Evolutionary conservation across 1,140 invertebrate genomes (phyloP).

Genomic region (Acromyrmex charruanus): DNA sequence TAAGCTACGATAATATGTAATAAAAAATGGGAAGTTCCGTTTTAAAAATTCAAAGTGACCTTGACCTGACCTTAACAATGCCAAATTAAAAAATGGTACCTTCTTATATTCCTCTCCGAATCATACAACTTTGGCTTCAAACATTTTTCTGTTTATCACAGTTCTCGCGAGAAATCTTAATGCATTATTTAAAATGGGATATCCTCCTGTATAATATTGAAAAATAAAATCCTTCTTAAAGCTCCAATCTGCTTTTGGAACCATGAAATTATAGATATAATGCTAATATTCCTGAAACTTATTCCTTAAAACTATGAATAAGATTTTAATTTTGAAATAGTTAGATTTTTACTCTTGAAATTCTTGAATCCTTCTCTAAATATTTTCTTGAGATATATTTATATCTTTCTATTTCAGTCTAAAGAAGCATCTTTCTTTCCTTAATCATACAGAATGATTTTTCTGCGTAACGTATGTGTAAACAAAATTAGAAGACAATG

Average conservation of each 20-base stretch:
- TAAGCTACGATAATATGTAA: too few species aligned
- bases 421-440: not conserved
- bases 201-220: not conserved
- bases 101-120: too few species aligned
- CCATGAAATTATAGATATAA: not conserved
- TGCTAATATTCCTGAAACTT: not conserved
- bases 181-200: too few species aligned
- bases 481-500: not conserved
- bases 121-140: too few species aligned
- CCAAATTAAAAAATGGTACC: too few species aligned
- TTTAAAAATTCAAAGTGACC: too few species aligned
- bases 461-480: not conserved
- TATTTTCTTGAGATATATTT: slow-evolving; percentile 2
- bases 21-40: too few species aligned
- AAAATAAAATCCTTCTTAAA: not conserved
- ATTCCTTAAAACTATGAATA: not conserved
- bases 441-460: not conserved
- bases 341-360: not conserved
- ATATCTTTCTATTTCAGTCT: not conserved
- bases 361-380: not conserved
- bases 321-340: not conserved
- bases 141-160: too few species aligned
- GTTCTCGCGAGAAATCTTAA: too few species aligned
- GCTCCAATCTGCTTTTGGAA: not conserved
- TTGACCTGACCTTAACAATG: too few species aligned